Percentiles rank a stretch among this genome's conserved stretches.
Conservation (phyloP, 2,888 invertebrate species). For the Sinopyrophorus schimmeli region DNA sequence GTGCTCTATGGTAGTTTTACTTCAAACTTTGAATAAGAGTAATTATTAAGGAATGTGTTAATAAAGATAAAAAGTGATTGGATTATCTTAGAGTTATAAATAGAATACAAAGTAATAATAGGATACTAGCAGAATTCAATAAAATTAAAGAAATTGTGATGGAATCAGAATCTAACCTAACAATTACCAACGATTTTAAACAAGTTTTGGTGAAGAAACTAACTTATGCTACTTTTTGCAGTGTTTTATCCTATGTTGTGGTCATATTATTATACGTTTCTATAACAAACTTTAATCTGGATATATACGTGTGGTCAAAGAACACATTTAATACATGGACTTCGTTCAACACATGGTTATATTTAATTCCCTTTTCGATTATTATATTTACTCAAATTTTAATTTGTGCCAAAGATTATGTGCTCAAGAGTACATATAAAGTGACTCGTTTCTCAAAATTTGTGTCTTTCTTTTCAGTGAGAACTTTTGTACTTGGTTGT, state of each 20-base stretch:
- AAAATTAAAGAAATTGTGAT: neutral
- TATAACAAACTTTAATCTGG: conserved; percentile 64
- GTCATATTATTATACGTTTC: conserved; percentile 52
- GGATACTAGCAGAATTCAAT: neutral
- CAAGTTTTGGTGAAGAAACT: conserved; percentile 57
- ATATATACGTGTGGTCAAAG: conserved; percentile 68
- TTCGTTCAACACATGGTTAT: conserved; percentile 67
- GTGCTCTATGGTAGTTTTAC: no score
- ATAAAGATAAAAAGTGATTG: no score
- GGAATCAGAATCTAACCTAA: conserved; percentile 22
- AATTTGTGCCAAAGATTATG: conserved; percentile 70
- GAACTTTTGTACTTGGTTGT: conserved; percentile 60
- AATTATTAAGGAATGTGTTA: no score
- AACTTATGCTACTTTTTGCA: conserved; percentile 53
- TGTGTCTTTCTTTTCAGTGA: conserved; percentile 63
- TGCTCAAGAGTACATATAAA: conserved; percentile 63
- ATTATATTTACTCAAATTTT: conserved; percentile 73
- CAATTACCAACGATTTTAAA: conserved; percentile 11
- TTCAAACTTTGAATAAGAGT: no score
- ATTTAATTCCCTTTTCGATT: conserved; percentile 64
- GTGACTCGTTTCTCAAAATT: conserved; percentile 71
- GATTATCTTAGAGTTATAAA: no score
- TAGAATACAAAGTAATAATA: no score
- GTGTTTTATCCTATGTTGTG: conserved; percentile 49
- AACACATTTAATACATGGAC: conserved; percentile 63